Evolutionary conservation across 2,888 invertebrate genomes (phyloP).

Genomic region (Protonemura montana): DNA sequence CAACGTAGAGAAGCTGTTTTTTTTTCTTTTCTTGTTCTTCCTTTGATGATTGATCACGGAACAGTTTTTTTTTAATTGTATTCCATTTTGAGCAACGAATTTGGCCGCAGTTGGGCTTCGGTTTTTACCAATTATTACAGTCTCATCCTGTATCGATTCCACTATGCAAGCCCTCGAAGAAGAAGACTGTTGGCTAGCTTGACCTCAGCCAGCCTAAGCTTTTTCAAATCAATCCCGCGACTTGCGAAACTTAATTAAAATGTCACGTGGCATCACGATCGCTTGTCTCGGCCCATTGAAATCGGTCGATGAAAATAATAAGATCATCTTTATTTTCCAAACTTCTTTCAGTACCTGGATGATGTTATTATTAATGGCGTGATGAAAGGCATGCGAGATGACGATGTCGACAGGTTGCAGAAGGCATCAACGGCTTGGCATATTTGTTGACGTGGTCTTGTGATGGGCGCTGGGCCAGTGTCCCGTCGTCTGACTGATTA

Average conservation of each 20-base stretch:
- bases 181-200: not conserved
- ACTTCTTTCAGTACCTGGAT: not conserved
- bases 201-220: not conserved
- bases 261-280: not conserved
- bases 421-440: not conserved
- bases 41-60: not conserved
- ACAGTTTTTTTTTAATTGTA: not conserved
- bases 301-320: not conserved
- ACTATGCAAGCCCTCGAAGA: not conserved
- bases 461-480: not conserved
- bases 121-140: not conserved
- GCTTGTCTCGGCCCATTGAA: not conserved
- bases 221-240: not conserved
- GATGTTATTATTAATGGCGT: not conserved
- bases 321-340: not conserved
- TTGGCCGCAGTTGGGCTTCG: not conserved
- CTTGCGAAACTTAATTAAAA: conserved; percentile 7
- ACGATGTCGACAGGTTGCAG: conserved; percentile 2
- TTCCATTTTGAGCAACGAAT: not conserved
- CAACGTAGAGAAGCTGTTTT: not conserved
- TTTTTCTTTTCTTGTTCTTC: not conserved
- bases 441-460: not conserved
- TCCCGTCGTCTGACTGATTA: conserved; percentile 17
- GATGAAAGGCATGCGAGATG: not conserved
- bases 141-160: not conserved